phyloP scores from a whole-genome alignment of 2,797 vertebrate genomes.

The Chrosomus eos region DNA sequence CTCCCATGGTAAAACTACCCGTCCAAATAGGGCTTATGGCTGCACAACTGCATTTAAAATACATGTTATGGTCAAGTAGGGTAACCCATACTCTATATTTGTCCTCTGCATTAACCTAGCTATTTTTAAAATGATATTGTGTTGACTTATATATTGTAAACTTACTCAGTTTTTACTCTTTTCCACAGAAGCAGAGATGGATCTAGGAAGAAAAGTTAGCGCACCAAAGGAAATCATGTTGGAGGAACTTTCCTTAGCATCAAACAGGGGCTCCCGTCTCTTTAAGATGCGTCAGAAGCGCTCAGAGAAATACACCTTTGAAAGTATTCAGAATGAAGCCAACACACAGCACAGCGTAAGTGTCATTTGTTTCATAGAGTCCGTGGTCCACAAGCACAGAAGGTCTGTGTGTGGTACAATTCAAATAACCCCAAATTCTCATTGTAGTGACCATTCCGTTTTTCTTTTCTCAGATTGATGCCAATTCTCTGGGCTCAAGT shows the following conservation, averaged over 20 bases:
- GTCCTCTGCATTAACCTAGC: too few species aligned
- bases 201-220: conserved; percentile 91
- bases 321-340: conserved; percentile 85
- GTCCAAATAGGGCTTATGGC: too few species aligned
- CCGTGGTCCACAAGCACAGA: background rate
- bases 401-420: background rate
- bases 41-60: too few species aligned
- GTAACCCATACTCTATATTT: too few species aligned
- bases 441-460: background rate
- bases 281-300: conserved; percentile 95
- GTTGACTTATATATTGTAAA: background rate
- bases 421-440: background rate
- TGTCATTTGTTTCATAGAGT: conserved; percentile 36
- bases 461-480: conserved; percentile 63
- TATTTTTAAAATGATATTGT: background rate
- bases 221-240: conserved; percentile 95
- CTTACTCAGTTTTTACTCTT: background rate
- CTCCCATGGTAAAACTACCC: too few species aligned
- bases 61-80: too few species aligned
- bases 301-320: conserved; percentile 97
- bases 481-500: conserved; percentile 65
- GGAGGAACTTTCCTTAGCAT: conserved; percentile 89
- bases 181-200: conserved; percentile 79
- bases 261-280: conserved; percentile 92
- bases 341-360: conserved; percentile 85